Percentiles rank a stretch among this genome's conserved stretches.
Evolutionary conservation across 2,888 invertebrate species (phyloP).

Genomic region (Endomychus coccineus): DNA sequence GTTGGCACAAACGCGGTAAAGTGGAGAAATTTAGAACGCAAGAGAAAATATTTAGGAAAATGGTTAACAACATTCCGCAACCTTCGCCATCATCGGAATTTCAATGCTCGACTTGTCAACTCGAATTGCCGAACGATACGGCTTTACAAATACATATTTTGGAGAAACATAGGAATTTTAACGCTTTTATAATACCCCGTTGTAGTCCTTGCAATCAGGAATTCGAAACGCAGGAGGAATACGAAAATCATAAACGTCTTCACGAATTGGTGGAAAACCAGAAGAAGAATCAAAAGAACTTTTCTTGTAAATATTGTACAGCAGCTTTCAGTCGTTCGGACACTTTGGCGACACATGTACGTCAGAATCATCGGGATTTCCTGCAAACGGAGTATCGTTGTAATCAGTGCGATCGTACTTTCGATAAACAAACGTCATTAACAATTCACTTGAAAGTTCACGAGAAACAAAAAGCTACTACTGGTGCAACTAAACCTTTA

Average conservation of each 20-base stretch:
- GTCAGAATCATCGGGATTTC: constrained; percentile 49
- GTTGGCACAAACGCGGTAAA: constrained; percentile 52
- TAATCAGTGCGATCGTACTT: constrained; percentile 56
- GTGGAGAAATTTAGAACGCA: constrained; percentile 29
- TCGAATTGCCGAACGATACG: constrained; percentile 35
- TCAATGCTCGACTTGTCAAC: constrained; percentile 33
- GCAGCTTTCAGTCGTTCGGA: constrained; percentile 57
- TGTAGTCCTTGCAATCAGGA: constrained; percentile 56
- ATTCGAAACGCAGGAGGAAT: constrained; percentile 54
- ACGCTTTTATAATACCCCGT: constrained; percentile 33
- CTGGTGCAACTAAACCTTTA: constrained; percentile 34
- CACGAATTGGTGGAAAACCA: constrained; percentile 44
- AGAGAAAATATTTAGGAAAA: constrained; percentile 13
- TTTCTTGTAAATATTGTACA: constrained; percentile 55
- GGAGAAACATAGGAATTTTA: constrained; percentile 38
- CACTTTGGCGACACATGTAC: constrained; percentile 56
- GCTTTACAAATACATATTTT: constrained; percentile 39
- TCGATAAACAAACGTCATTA: constrained; percentile 55
- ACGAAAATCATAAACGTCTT: constrained; percentile 50
- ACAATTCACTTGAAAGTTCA: constrained; percentile 56
- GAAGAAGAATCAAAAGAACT: constrained; percentile 25
- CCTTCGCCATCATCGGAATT: constrained; percentile 30
- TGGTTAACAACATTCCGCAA: constrained; percentile 19
- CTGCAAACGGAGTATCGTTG: constrained; percentile 50
- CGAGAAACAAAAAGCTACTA: constrained; percentile 30